A percentile compares a stretch with the other conserved stretches of the same genome.
phyloP scores from a whole-genome alignment of 92 coral and sea anemone species.

The Phenganax subtilis region DNA sequence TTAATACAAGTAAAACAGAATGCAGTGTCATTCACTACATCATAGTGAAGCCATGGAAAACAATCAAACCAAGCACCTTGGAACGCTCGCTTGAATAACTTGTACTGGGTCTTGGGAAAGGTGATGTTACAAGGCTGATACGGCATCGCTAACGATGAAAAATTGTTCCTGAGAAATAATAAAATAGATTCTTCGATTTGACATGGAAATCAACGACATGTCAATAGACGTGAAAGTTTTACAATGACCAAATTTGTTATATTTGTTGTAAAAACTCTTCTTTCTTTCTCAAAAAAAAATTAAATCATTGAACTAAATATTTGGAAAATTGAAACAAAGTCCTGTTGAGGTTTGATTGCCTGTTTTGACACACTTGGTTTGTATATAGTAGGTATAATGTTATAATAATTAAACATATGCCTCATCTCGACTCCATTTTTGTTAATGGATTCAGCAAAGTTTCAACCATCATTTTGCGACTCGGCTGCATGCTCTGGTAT shows the following conservation, averaged over 20 bases:
- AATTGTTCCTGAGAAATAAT: conserved; percentile 17
- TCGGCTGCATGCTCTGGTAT: background rate
- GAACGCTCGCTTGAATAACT: conserved; percentile 37
- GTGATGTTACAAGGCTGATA: conserved; percentile 25
- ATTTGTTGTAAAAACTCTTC: too few relatives aligned
- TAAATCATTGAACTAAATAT: too few relatives aligned
- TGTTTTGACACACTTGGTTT: background rate
- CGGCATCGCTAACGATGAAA: conserved; percentile 12
- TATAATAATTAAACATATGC: background rate
- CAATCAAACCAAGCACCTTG: conserved; percentile 52
- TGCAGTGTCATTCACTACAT: conserved; percentile 49
- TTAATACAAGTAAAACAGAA: conserved; percentile 48
- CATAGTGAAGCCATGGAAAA: conserved; percentile 48
- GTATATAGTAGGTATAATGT: background rate
- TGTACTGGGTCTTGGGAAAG: conserved; percentile 19
- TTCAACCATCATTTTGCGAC: background rate
- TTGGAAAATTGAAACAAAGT: too few relatives aligned
- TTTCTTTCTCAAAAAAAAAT: too few relatives aligned
- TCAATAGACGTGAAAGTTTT: background rate
- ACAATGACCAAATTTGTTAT: too few relatives aligned
- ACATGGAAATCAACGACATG: background rate
- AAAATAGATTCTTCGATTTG: background rate
- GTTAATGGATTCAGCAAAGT: background rate
- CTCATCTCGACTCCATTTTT: background rate
- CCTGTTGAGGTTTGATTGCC: background rate